These are phyloP conservation scores for Agrilus planipennis DNA, from an alignment of 1,140 invertebrate species.

Conservation along the genomic window DNA sequence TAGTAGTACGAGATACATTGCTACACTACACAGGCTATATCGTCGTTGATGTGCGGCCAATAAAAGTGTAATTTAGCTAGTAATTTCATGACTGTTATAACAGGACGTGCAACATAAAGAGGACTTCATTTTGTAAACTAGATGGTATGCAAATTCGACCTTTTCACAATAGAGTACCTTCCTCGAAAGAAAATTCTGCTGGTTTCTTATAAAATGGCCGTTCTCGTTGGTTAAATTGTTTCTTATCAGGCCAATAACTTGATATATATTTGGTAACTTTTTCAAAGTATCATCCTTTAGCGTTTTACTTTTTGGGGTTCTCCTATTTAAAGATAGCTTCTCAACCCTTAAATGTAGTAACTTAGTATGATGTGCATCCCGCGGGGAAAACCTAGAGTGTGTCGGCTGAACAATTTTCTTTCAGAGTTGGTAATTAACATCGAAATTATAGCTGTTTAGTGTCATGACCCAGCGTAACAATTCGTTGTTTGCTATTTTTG, in stretches of 20 bases:
- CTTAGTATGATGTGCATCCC: not conserved
- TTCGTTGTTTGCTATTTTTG: not conserved
- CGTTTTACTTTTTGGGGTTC: not conserved
- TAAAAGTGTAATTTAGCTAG: constrained; percentile 32
- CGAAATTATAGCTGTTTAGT: not conserved
- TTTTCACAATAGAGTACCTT: not conserved
- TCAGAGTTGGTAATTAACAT: not conserved
- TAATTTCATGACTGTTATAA: constrained; percentile 33
- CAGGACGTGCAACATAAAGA: constrained; percentile 12
- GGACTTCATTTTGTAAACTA: not conserved
- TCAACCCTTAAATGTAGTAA: not conserved
- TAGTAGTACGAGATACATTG: too few species aligned
- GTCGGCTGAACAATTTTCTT: not conserved
- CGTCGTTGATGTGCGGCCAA: constrained; percentile 34
- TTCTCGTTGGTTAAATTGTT: not conserved
- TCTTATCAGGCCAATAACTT: not conserved
- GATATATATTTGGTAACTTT: not conserved
- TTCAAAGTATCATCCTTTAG: not conserved
- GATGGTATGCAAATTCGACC: not conserved
- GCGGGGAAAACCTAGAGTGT: not conserved
- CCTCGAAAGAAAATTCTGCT: not conserved
- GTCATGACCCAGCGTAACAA: not conserved
- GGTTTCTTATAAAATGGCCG: not conserved
- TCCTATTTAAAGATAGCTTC: not conserved
- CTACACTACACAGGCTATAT: too few species aligned